Evolutionary conservation across 2,797 vertebrate genomes (phyloP).

Genomic region (Carduelis carduelis): DNA sequence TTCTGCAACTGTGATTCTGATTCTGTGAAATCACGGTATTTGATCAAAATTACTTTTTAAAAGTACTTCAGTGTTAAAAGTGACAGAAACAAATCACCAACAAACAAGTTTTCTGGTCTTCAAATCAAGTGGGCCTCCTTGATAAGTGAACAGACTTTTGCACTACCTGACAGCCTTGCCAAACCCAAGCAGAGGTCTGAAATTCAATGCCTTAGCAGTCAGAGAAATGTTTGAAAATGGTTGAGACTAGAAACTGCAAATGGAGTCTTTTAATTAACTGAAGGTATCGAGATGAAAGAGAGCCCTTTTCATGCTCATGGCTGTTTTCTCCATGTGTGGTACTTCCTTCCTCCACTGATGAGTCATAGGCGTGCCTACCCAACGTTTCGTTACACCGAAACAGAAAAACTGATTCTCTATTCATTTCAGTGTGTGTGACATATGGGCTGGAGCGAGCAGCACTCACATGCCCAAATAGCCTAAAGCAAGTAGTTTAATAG

Average conservation of each 20-base stretch:
- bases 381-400: background rate
- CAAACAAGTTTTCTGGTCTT: background rate
- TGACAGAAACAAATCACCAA: background rate
- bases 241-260: background rate
- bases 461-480: background rate
- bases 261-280: background rate
- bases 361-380: background rate
- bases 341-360: background rate
- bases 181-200: background rate
- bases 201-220: background rate
- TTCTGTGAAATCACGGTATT: background rate
- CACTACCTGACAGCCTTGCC: background rate
- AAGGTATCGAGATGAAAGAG: background rate
- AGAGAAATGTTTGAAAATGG: background rate
- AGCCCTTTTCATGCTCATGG: background rate
- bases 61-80: background rate
- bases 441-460: background rate
- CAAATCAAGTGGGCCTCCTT: background rate
- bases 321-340: background rate
- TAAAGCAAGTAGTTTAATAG: constrained; percentile 45
- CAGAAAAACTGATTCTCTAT: background rate
- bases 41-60: background rate
- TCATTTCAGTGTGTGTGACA: constrained; percentile 15
- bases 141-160: background rate
- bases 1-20: background rate